These are phyloP conservation scores for Bergia puertoricense DNA, from an alignment of 92 coral and sea anemone genomes.

Conservation along the genomic window DNA sequence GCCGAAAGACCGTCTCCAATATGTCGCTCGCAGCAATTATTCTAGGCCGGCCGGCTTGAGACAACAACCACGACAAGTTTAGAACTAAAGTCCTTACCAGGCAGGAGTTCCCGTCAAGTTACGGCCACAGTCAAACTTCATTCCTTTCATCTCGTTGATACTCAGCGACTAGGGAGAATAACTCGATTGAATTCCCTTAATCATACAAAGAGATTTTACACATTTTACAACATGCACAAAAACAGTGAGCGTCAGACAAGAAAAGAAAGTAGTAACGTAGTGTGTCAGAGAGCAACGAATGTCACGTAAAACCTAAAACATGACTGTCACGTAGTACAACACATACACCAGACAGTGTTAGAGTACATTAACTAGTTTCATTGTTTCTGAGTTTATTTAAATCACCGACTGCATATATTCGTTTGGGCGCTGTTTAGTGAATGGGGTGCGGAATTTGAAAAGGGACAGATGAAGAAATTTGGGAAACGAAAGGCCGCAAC, in stretches of 20 bases:
- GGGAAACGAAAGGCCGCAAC: too few species aligned
- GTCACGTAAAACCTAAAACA: too few species aligned
- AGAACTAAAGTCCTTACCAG: conserved; percentile 2
- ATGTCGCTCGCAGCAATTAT: not conserved
- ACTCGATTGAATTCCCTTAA: not conserved
- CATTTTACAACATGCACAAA: too few species aligned
- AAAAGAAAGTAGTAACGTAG: not conserved
- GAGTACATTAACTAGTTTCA: too few species aligned
- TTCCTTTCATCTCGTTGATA: conserved; percentile 87
- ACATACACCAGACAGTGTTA: not conserved
- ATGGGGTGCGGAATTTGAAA: too few species aligned
- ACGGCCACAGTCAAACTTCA: conserved; percentile 63
- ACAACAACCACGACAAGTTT: not conserved
- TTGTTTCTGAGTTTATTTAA: too few species aligned
- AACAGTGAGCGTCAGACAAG: not conserved
- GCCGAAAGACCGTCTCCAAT: too few species aligned
- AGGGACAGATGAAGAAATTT: too few species aligned
- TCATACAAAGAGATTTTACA: not conserved
- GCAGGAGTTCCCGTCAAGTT: conserved; percentile 36
- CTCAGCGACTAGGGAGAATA: conserved; percentile 59
- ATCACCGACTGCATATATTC: too few species aligned
- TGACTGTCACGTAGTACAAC: not conserved
- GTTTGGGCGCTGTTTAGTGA: too few species aligned
- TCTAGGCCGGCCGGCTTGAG: not conserved
- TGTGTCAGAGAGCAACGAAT: not conserved